Base-by-base conservation (phyloP, 2,888 invertebrate species). In the Drosophila ustulata region DNA sequence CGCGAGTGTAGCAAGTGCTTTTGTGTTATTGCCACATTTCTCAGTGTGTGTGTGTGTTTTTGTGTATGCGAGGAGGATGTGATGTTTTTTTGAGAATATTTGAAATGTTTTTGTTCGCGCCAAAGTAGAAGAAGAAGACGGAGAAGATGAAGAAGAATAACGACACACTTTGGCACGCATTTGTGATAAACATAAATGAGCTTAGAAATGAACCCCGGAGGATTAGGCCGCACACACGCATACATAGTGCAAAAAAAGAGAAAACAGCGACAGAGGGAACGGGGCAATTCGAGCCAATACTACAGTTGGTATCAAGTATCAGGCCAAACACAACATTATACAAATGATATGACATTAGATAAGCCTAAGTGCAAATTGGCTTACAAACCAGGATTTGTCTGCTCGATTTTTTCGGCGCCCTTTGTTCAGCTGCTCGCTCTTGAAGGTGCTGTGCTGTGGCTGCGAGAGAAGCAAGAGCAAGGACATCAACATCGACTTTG, bases 331-430 rank as follows among this genome's bases (percentile, higher is more conserved):
- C 89, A 84, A 85, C 91, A 92, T 91, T 91, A 91, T 89, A 92
- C 92, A 92, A 92, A 92, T 92, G 92, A 90, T 91, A 92, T 88
- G 91, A 92, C 91, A 92, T 92, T 90, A 92, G 91, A 91, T 91
- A 92, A 92, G 92, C 91, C 91, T 92, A 91, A 91, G 92, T 92
- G 92, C 92, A 92, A 92, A 92, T 92, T 92, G 92, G 92, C 91
- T 92, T 92, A 92, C 91, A 92, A 92, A 90, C 90, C 90, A 91
- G 90, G 91, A 91, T 91, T 92, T 91, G 91, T 85, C 67, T 71
- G 74, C 63, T 71, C 71, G 59, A 64, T 55, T 56, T 57, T 67
- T 30, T 61, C 5, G 37, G 23, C 62, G 49, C 37, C 56, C 32
- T 56, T 55, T 23, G 7, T 55, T 32, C 58, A 41, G 39, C 37